These are phyloP conservation scores for Clanis bilineata DNA, from an alignment of 2,888 invertebrate species.

Conservation along the genomic window DNA sequence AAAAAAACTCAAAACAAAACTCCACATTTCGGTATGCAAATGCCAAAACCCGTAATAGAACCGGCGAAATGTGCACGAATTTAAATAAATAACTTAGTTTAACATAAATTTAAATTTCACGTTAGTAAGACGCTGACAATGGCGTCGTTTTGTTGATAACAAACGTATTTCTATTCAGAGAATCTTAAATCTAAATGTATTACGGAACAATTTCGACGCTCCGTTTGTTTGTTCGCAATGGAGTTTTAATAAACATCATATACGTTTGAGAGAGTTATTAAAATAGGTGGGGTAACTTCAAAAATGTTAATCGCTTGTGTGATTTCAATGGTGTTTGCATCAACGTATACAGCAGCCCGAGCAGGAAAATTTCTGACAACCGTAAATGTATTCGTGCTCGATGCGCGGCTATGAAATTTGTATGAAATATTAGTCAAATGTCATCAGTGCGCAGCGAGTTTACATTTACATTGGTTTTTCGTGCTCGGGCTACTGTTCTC, in stretches of 20 bases:
- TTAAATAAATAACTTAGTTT: slow-evolving; percentile 12
- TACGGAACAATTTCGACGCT: not conserved
- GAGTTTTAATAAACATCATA: not conserved
- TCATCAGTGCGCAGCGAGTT: no score
- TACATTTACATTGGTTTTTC: no score
- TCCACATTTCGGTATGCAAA: slow-evolving; percentile 9
- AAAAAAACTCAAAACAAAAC: not conserved
- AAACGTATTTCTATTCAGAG: not conserved
- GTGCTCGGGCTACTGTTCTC: no score
- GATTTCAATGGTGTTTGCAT: no score
- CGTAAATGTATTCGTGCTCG: no score
- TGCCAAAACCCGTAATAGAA: slow-evolving; percentile 4
- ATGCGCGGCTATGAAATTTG: no score
- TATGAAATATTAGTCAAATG: no score
- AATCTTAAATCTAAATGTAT: slow-evolving; percentile 7
- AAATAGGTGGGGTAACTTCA: no score
- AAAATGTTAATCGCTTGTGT: no score
- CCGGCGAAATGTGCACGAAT: slow-evolving; percentile 9
- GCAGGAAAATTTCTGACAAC: no score
- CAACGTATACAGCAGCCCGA: no score
- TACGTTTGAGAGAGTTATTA: not conserved
- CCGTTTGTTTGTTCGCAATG: not conserved
- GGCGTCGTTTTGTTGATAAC: not conserved
- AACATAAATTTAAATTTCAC: slow-evolving; percentile 11
- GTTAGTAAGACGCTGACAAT: slow-evolving; percentile 14